A percentile compares a stretch with the other conserved stretches of the same genome.
Conservation (phyloP, 2,888 invertebrate species). For the Teleogryllus oceanicus region DNA sequence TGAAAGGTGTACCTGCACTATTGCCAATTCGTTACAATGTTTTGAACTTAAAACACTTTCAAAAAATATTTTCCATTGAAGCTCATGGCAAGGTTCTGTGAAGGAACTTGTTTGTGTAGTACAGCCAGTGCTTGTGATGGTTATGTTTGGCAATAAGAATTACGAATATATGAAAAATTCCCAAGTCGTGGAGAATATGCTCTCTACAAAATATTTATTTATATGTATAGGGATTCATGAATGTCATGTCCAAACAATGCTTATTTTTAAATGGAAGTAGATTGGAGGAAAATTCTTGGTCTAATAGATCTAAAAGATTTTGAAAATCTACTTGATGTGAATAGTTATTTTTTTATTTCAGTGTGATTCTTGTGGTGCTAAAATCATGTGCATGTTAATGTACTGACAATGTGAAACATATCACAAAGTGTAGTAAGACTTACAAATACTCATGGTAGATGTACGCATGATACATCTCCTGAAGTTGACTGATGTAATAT, state of each 20-base stretch:
- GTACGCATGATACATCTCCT: not conserved
- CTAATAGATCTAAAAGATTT: not conserved
- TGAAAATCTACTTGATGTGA: not conserved
- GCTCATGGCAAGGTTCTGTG: no score
- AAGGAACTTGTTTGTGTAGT: no score
- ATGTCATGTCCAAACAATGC: no score
- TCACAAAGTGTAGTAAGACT: not conserved
- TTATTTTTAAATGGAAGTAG: no score
- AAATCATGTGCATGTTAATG: not conserved
- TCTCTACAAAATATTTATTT: not conserved
- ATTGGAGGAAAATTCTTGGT: not conserved
- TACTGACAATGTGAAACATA: slow-evolving; percentile 1
- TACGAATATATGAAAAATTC: not conserved
- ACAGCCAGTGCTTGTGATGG: no score
- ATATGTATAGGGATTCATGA: no score
- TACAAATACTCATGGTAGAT: not conserved
- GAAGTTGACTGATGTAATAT: not conserved
- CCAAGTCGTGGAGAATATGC: not conserved
- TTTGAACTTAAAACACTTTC: no score
- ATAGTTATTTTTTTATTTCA: not conserved
- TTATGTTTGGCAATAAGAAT: not conserved
- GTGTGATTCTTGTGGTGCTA: not conserved
- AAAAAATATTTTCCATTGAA: no score
- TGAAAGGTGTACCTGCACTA: no score
- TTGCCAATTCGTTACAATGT: no score